Conservation (phyloP, 1,140 invertebrate species). For the Holcopasites calliopsidis region DNA sequence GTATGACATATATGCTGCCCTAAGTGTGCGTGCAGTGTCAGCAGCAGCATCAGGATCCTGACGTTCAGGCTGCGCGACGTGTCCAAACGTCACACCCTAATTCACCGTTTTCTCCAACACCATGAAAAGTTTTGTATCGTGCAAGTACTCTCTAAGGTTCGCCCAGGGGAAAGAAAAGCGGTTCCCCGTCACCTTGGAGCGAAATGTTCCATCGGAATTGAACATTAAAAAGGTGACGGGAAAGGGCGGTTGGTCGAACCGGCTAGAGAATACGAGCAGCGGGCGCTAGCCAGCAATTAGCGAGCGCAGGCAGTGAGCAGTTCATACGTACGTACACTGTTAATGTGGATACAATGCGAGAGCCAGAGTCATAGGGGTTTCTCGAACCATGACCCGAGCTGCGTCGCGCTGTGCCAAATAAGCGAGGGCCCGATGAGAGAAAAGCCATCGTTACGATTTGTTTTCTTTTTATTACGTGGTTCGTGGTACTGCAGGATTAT, state of each 20-base stretch:
- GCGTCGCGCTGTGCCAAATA: constrained; percentile 48
- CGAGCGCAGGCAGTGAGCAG: constrained; percentile 78
- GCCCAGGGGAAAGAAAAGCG: neutral
- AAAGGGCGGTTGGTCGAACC: constrained; percentile 30
- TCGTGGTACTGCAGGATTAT: neutral
- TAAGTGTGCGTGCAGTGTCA: constrained; percentile 64
- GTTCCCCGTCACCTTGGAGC: constrained; percentile 14
- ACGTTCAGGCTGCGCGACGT: neutral
- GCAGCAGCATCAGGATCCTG: constrained; percentile 47
- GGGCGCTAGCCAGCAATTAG: constrained; percentile 72
- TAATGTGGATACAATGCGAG: constrained; percentile 69
- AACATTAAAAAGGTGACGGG: constrained; percentile 14
- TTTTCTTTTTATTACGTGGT: neutral
- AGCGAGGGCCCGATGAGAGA: constrained; percentile 55
- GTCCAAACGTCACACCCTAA: constrained; percentile 39
- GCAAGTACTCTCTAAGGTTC: constrained; percentile 68
- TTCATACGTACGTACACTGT: constrained; percentile 73
- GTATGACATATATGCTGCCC: constrained; percentile 73
- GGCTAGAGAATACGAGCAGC: constrained; percentile 71
- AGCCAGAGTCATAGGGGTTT: constrained; percentile 52
- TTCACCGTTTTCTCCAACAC: constrained; percentile 57
- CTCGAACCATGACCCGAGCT: constrained; percentile 58
- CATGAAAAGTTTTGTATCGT: constrained; percentile 55
- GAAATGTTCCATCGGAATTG: neutral
- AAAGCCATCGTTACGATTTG: constrained; percentile 5